These are phyloP conservation scores for Temnothorax curvispinosus DNA, from an alignment of 1,140 invertebrate genomes.

Conservation along the genomic window DNA sequence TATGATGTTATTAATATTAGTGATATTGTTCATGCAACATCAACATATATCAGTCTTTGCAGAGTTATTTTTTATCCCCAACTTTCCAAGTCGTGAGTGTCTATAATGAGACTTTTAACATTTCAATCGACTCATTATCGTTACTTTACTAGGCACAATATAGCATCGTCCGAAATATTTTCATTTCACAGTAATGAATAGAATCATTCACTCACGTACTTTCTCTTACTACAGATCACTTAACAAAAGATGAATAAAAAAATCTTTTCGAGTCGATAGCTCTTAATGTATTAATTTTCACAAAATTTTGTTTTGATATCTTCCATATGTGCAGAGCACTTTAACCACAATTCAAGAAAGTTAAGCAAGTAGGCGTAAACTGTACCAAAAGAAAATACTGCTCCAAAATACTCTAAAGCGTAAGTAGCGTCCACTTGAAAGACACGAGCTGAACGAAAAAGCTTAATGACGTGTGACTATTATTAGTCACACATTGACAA, in stretches of 20 bases:
- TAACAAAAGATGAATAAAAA: background rate
- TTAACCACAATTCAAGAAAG: background rate
- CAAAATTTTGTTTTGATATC: background rate
- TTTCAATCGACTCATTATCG: slow-evolving; percentile 19
- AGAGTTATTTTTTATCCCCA: background rate
- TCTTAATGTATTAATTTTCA: slow-evolving; percentile 4
- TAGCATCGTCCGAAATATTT: background rate
- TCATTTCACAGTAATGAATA: background rate
- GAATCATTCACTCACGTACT: background rate
- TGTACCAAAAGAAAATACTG: background rate
- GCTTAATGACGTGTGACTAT: slow-evolving; percentile 41
- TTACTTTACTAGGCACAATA: background rate
- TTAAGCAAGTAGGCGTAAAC: background rate
- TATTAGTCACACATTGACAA: slow-evolving; percentile 53
- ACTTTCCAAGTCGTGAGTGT: background rate
- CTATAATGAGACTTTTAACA: background rate
- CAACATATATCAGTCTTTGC: background rate
- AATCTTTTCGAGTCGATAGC: background rate
- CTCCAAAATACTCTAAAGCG: slow-evolving; percentile 18
- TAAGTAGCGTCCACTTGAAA: background rate
- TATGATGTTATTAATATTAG: background rate
- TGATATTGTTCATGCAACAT: background rate
- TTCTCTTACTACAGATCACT: background rate
- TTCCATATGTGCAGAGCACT: background rate
- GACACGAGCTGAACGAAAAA: slow-evolving; percentile 17